Evolutionary conservation across 2,113 vertebrate genomes (phyloP).

Genomic region (Phalacrocorax brasilianus): DNA sequence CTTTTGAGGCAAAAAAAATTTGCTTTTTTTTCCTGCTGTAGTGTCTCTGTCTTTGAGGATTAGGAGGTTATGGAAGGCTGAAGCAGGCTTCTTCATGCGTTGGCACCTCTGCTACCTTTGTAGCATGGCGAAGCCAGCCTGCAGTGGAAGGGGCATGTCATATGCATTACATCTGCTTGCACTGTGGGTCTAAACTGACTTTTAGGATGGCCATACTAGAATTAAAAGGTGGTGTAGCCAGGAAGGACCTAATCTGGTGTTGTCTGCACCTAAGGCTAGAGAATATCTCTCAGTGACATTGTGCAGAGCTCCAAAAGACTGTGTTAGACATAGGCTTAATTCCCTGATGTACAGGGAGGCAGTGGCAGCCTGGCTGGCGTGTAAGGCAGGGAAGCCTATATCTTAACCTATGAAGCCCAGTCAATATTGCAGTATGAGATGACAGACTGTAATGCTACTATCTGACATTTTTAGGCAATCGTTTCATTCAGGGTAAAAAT

Average conservation of each 20-base stretch:
- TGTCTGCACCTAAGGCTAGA: neutral
- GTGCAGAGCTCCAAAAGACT: neutral
- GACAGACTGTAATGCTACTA: neutral
- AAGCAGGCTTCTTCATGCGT: neutral
- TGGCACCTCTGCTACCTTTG: neutral
- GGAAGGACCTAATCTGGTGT: neutral
- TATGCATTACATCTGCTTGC: neutral
- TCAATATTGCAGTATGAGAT: neutral
- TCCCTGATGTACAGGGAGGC: neutral
- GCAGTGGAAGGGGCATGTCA: neutral
- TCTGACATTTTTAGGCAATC: neutral
- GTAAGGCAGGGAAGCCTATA: neutral
- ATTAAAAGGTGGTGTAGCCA: accelerated
- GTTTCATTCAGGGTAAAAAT: neutral
- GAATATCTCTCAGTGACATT: neutral
- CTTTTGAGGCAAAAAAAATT: neutral
- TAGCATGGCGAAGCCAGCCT: neutral
- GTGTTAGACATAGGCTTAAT: neutral
- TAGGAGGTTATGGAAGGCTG: neutral
- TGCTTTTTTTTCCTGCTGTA: neutral
- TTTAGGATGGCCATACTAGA: neutral
- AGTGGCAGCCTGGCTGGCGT: neutral
- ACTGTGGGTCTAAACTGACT: neutral
- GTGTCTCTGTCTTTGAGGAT: neutral
- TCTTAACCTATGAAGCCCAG: neutral